Conservation (phyloP, 2,888 invertebrate genomes). For the Pristionchus fissidentatus region DNA sequence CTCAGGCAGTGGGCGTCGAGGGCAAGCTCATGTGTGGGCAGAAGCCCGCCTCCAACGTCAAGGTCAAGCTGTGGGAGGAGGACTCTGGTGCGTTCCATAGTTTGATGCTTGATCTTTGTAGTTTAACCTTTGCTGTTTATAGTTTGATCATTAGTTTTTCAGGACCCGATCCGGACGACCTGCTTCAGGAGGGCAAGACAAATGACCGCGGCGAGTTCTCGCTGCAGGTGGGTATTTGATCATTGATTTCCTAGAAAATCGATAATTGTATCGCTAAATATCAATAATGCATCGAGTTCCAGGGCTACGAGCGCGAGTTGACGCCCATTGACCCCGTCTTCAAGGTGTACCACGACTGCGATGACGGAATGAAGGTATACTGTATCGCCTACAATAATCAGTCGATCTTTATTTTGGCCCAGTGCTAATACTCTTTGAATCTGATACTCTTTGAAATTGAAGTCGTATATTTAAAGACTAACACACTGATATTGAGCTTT, state of each 20-base stretch:
- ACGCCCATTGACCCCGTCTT: slow-evolving; percentile 65
- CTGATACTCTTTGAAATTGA: too few relatives aligned
- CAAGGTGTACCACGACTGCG: slow-evolving; percentile 66
- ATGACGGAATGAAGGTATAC: slow-evolving; percentile 63
- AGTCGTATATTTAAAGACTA: too few relatives aligned
- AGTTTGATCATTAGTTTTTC: slow-evolving; percentile 34
- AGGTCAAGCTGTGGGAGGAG: slow-evolving; percentile 69
- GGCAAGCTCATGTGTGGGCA: slow-evolving; percentile 61
- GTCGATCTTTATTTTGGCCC: too few relatives aligned
- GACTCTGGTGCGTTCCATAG: slow-evolving; percentile 55
- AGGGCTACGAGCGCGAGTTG: slow-evolving; percentile 62
- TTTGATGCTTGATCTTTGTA: slow-evolving; percentile 1
- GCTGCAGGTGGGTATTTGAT: slow-evolving; percentile 35
- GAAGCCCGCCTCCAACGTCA: slow-evolving; percentile 59
- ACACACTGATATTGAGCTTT: too few relatives aligned
- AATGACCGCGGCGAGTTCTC: slow-evolving; percentile 61
- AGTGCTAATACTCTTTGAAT: too few relatives aligned
- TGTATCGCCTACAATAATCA: not conserved
- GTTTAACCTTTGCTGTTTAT: not conserved
- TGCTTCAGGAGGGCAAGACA: slow-evolving; percentile 63
- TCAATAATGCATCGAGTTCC: too few relatives aligned
- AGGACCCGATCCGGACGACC: slow-evolving; percentile 66
- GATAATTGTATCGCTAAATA: too few relatives aligned
- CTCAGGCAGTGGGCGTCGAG: slow-evolving; percentile 52
- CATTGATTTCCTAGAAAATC: not conserved